These are phyloP conservation scores for Aphaenogaster ashmeadi DNA, from an alignment of 1,140 invertebrate species.

Conservation along the genomic window DNA sequence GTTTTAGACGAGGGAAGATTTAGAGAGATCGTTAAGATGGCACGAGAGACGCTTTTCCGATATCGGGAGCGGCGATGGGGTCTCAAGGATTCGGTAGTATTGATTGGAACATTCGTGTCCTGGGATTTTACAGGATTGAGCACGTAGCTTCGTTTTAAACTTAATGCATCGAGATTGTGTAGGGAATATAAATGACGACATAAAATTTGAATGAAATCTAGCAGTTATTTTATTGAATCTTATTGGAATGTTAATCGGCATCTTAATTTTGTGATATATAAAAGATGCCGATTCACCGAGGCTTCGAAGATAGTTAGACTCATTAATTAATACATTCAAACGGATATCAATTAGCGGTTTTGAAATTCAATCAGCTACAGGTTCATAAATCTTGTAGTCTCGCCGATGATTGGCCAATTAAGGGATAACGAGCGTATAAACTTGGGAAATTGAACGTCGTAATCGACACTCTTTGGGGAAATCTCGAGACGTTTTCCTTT, in stretches of 20 bases:
- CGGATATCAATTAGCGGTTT: slow-evolving; percentile 35
- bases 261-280: not conserved
- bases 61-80: not conserved
- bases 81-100: slow-evolving; percentile 51
- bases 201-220: not conserved
- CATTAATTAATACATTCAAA: slow-evolving; percentile 40
- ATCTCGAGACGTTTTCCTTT: not conserved
- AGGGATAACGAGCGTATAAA: slow-evolving; percentile 50
- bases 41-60: not conserved
- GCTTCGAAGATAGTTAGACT: not conserved
- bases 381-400: slow-evolving; percentile 40
- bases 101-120: slow-evolving; percentile 41
- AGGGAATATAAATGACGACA: not conserved
- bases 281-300: not conserved
- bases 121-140: slow-evolving; percentile 43
- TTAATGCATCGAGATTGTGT: slow-evolving; percentile 2
- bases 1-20: not conserved
- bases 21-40: slow-evolving; percentile 9
- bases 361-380: slow-evolving; percentile 22
- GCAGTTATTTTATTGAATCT: not conserved
- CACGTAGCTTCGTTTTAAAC: slow-evolving; percentile 16
- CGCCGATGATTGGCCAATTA: slow-evolving; percentile 51
- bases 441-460: slow-evolving; percentile 36
- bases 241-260: not conserved
- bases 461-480: slow-evolving; percentile 17